These are phyloP conservation scores for Tenthredo scrophulariae DNA, from an alignment of 2,888 invertebrate species.

Conservation along the genomic window DNA sequence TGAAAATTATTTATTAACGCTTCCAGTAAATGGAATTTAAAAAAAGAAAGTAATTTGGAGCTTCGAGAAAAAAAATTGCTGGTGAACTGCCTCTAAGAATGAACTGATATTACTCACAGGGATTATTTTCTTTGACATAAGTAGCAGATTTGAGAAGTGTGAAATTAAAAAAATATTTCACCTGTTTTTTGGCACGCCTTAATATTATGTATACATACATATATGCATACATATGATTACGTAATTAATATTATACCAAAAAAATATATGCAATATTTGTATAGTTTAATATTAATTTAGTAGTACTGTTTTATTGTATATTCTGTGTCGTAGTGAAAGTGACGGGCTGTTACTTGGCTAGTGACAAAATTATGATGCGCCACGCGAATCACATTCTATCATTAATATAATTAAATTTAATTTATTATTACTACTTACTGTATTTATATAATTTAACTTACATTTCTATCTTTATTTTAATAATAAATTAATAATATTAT, in stretches of 20 bases:
- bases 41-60: neutral
- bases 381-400: slow-evolving; percentile 57
- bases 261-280: slow-evolving; percentile 55
- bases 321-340: slow-evolving; percentile 40
- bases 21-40: neutral
- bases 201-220: neutral
- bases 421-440: slow-evolving; percentile 34
- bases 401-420: slow-evolving; percentile 60
- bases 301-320: slow-evolving; percentile 40
- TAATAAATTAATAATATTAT: slow-evolving; percentile 60
- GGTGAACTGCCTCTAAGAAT: neutral
- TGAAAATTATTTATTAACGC: neutral
- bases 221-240: slow-evolving; percentile 22
- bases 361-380: slow-evolving; percentile 57
- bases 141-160: neutral
- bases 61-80: neutral
- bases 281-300: slow-evolving; percentile 46
- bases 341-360: slow-evolving; percentile 54
- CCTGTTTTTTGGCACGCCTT: slow-evolving; percentile 8
- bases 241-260: slow-evolving; percentile 33
- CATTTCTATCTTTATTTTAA: slow-evolving; percentile 54
- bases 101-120: neutral
- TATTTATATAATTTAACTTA: slow-evolving; percentile 36
- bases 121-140: neutral
- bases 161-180: slow-evolving; percentile 2